A percentile compares a stretch with the other conserved stretches of the same genome.
phyloP scores from a whole-genome alignment of 2,888 invertebrate species.

The Hemistola chrysoprasaria region DNA sequence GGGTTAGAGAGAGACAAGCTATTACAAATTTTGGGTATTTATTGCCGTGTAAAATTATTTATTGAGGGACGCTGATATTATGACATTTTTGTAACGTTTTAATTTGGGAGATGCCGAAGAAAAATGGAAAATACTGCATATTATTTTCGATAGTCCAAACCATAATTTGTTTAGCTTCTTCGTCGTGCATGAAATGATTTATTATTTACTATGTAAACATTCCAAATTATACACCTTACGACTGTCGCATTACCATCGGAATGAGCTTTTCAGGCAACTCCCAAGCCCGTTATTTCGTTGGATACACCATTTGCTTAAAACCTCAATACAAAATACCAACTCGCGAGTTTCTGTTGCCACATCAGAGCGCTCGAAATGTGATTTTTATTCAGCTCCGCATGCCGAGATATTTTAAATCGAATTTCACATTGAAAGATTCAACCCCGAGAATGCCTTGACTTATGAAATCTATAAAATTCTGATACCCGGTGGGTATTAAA shows the following conservation, averaged over 20 bases:
- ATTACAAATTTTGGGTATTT: too few species aligned
- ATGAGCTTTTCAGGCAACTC: conserved; percentile 51
- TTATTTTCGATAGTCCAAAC: too few species aligned
- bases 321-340: conserved; percentile 50
- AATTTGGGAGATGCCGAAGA: too few species aligned
- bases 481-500: conserved; percentile 27
- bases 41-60: too few species aligned
- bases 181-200: too few species aligned
- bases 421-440: conserved; percentile 40
- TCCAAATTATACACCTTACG: background rate
- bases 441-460: conserved; percentile 34
- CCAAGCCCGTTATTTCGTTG: conserved; percentile 46
- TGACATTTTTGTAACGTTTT: too few species aligned
- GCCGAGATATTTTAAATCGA: conserved; percentile 49
- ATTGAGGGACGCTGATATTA: too few species aligned
- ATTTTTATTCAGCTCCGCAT: conserved; percentile 49
- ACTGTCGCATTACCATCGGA: conserved; percentile 50
- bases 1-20: conserved; percentile 7
- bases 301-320: conserved; percentile 61
- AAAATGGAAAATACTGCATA: too few species aligned
- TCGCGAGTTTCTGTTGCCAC: conserved; percentile 10
- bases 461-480: conserved; percentile 31
- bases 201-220: too few species aligned
- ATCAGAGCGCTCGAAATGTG: conserved; percentile 44
- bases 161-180: too few species aligned